Evolutionary conservation across 2,888 invertebrate species (phyloP).

Genomic region (Dinocampus coccinellae): DNA sequence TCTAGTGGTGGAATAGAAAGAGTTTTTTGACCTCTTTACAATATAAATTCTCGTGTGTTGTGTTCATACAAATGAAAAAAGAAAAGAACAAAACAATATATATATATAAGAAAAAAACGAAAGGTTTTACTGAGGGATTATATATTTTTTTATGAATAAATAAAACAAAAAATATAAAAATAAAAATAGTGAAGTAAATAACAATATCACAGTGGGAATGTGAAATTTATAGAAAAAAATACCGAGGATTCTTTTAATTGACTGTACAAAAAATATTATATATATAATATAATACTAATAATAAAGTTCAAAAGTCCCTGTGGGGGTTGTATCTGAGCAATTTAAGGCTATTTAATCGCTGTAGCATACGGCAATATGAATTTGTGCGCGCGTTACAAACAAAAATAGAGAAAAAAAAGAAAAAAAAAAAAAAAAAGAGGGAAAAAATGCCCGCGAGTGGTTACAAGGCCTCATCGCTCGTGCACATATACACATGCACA

Average conservation of each 20-base stretch:
- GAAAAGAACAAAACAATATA: no score
- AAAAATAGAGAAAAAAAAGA: no score
- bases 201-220: background rate
- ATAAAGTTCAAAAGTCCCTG: background rate
- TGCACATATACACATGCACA: background rate
- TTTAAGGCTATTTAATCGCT: constrained; percentile 16
- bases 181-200: background rate
- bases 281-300: background rate
- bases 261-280: no score
- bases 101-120: no score
- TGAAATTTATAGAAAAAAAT: background rate
- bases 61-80: no score
- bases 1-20: background rate
- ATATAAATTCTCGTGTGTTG: background rate
- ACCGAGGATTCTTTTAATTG: background rate
- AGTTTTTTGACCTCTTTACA: background rate
- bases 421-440: no score
- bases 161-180: background rate
- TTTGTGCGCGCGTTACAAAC: constrained; percentile 21
- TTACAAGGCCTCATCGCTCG: background rate
- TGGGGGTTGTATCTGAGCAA: constrained; percentile 2
- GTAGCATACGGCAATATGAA: constrained; percentile 6
- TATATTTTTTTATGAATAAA: no score
- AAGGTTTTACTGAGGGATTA: background rate
- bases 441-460: constrained; percentile 4